Conservation (phyloP, 2,113 vertebrate species). For the Zosterops lateralis region DNA sequence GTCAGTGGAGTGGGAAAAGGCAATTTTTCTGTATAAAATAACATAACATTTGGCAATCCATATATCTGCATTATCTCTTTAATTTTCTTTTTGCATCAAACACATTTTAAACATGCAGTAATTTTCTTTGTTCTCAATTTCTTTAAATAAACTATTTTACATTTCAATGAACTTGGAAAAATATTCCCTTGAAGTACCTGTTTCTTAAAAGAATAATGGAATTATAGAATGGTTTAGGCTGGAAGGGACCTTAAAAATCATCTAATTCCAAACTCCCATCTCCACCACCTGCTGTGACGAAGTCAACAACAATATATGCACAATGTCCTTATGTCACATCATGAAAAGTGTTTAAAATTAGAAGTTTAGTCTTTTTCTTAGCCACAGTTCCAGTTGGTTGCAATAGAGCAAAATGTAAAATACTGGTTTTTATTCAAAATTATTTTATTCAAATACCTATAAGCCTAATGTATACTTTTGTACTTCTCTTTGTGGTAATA, state of each 20-base stretch:
- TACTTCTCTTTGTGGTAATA: background rate
- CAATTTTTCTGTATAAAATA: background rate
- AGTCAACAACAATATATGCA: background rate
- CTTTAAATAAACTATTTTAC: background rate
- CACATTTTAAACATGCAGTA: background rate
- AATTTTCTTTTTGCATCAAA: background rate
- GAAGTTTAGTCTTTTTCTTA: background rate
- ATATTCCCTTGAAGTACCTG: background rate
- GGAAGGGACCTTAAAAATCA: background rate
- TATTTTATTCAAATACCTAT: background rate
- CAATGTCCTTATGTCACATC: background rate
- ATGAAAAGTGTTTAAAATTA: background rate
- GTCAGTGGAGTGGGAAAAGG: background rate
- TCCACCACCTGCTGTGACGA: fast-evolving
- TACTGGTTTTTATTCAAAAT: background rate
- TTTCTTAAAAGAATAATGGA: background rate
- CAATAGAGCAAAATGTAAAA: background rate
- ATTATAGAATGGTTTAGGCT: background rate
- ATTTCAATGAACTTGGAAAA: background rate
- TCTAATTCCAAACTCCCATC: background rate
- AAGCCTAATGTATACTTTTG: background rate
- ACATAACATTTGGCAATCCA: background rate
- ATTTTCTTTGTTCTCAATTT: background rate
- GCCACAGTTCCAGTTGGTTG: background rate
- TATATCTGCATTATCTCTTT: background rate